Evolutionary conservation across 2,797 vertebrate genomes (phyloP), one percentile per base, ranked within the genome.

Genomic region (Sebastes nivosus): DNA sequence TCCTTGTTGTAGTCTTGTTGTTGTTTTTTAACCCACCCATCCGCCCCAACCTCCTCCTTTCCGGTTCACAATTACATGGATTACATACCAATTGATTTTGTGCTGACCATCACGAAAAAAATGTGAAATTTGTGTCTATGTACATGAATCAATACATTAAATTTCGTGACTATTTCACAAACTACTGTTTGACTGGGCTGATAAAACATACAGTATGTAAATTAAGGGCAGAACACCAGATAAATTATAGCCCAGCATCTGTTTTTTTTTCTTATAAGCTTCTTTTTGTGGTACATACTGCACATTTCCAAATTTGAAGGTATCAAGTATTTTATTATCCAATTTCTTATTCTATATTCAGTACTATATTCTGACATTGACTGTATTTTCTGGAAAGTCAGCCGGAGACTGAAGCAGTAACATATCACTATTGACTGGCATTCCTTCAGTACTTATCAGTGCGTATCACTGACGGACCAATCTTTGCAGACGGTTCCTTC

Each of bases 401-500:
- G 24, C 36, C 5, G 7, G 57, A 63, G 30, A 55, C 9, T 36
- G 27, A 27, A 58, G n/a, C 18, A 65, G 16, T 27, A 38, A 72
- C 5, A 46, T 12, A 75, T 75, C 42, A 42, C 11, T 25, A 20
- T 22, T 54, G 72, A 70, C 38, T 42, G 61, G 24, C 60, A 24
- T 18, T n/a, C 52, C 5, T 36, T 78, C 71, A 58, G 30, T 64
- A 22, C 4, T 32, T 14, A 57, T 65, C 66, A 27, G 16, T 70
- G 10, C 63, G 16, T 24, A 50, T 75, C 60, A 13, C 46, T 54
- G 32, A 71, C n/a, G 13, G 54, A 55, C 5, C 7, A 32, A 65
- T 52, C 27, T 72, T 66, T 80, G 64, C 30, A 36, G 32, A 61
- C 77, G 55, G 8, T 30, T 50, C 50, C 5, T 42, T 72, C 32